Conservation (phyloP, 2,888 invertebrate species). For the Alloplasta piceator region DNA sequence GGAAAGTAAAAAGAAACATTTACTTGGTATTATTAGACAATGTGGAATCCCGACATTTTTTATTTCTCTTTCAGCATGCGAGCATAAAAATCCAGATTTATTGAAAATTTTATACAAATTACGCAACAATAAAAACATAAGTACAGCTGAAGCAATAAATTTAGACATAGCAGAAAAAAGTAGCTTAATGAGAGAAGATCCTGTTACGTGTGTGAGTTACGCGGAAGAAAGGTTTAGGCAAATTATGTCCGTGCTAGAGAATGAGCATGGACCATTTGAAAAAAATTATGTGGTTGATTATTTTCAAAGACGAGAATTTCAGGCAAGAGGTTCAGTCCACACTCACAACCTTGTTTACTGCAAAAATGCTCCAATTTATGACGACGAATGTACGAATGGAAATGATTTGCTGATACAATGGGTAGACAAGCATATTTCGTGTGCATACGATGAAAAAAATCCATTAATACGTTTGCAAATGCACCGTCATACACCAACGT, state of each 20-base stretch:
- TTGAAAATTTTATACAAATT: slow-evolving; percentile 77
- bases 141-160: slow-evolving; percentile 11
- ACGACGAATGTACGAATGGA: slow-evolving; percentile 43
- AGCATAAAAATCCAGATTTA: slow-evolving; percentile 78
- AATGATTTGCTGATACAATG: slow-evolving; percentile 49
- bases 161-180: slow-evolving; percentile 56
- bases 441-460: too few relatives aligned
- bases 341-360: slow-evolving; percentile 35
- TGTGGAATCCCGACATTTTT: slow-evolving; percentile 79
- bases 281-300: slow-evolving; percentile 50
- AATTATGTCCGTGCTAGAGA: slow-evolving; percentile 33
- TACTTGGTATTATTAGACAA: slow-evolving; percentile 81
- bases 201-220: slow-evolving; percentile 44
- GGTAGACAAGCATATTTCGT: too few relatives aligned
- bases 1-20: slow-evolving; percentile 77
- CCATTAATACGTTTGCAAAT: too few relatives aligned
- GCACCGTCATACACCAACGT: too few relatives aligned
- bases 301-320: slow-evolving; percentile 66
- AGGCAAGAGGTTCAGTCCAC: slow-evolving; percentile 43
- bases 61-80: slow-evolving; percentile 81
- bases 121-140: slow-evolving; percentile 35
- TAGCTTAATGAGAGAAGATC: slow-evolving; percentile 65
- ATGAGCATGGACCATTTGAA: slow-evolving; percentile 63
- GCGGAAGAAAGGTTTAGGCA: slow-evolving; percentile 18
- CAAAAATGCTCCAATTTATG: slow-evolving; percentile 33